phyloP scores from a whole-genome alignment of 2,888 invertebrate species.

The Diachrysia chrysitis region DNA sequence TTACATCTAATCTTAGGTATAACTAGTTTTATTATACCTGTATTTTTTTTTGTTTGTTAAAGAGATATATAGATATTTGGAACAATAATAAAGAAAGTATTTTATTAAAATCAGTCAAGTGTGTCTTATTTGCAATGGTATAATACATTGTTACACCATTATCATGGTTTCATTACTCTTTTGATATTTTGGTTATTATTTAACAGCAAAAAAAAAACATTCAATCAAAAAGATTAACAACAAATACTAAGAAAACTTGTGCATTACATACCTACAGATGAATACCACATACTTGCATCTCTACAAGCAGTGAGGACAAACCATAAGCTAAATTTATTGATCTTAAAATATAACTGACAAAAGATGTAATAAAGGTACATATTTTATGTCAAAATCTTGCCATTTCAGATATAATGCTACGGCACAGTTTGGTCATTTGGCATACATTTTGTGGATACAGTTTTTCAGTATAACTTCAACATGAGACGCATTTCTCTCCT shows the following conservation, averaged over 20 bases:
- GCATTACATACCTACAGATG: background rate
- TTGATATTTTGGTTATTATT: slow-evolving; percentile 6
- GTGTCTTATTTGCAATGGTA: slow-evolving; percentile 12
- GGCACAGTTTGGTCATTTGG: background rate
- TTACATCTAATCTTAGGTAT: slow-evolving; percentile 18
- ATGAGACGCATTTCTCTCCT: slow-evolving; percentile 8
- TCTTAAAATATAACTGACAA: background rate
- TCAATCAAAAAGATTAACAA: background rate
- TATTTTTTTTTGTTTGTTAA: slow-evolving; percentile 2
- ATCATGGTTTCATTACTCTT: background rate
- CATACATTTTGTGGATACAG: background rate
- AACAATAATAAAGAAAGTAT: slow-evolving; percentile 32
- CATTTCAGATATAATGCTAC: background rate
- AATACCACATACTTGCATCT: background rate
- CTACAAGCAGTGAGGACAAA: slow-evolving; percentile 1
- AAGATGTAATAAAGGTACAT: background rate
- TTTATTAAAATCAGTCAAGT: slow-evolving; percentile 29
- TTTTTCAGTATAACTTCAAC: background rate
- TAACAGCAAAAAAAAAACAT: background rate
- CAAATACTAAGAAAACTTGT: background rate
- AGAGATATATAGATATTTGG: slow-evolving; percentile 20
- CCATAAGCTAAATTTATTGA: background rate
- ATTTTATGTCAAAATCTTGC: background rate
- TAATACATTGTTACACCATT: background rate
- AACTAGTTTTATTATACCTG: slow-evolving; percentile 8